Evolutionary conservation across 2,888 invertebrate species (phyloP).

Genomic region (Philereme vetulata): DNA sequence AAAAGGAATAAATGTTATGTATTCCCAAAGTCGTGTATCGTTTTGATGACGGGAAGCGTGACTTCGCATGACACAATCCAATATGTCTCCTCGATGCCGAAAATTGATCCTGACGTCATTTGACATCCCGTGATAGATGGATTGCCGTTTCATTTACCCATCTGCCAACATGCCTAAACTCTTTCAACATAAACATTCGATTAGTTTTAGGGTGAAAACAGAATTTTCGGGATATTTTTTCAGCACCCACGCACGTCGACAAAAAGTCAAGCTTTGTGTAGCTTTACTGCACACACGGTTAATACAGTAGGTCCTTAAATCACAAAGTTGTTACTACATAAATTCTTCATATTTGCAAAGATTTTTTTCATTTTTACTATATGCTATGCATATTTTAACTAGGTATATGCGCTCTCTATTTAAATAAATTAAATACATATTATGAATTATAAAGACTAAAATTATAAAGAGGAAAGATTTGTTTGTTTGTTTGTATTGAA

Average conservation of each 20-base stretch:
- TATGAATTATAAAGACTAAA: too few relatives aligned
- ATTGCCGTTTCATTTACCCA: slow-evolving; percentile 50
- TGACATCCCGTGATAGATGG: slow-evolving; percentile 54
- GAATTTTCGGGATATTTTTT: slow-evolving; percentile 20
- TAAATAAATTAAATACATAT: too few relatives aligned
- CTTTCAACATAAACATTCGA: slow-evolving; percentile 30
- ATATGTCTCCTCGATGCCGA: slow-evolving; percentile 48
- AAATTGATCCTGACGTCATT: slow-evolving; percentile 50
- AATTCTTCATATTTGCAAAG: too few relatives aligned
- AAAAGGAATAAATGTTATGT: slow-evolving; percentile 1
- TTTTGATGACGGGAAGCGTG: slow-evolving; percentile 49
- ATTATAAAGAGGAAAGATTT: too few relatives aligned
- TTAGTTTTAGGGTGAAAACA: slow-evolving; percentile 29
- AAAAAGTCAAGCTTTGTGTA: background rate
- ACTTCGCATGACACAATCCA: slow-evolving; percentile 55
- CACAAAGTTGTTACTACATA: too few relatives aligned
- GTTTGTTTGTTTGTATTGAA: too few relatives aligned
- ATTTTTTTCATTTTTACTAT: too few relatives aligned
- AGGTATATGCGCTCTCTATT: too few relatives aligned
- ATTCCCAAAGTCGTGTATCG: slow-evolving; percentile 17
- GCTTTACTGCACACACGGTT: background rate
- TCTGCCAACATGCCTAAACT: slow-evolving; percentile 35
- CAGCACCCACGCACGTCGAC: background rate
- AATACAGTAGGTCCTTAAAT: too few relatives aligned
- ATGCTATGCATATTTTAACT: too few relatives aligned